These are phyloP conservation scores for Delia radicum DNA, from an alignment of 1,140 invertebrate genomes.

Conservation along the genomic window DNA sequence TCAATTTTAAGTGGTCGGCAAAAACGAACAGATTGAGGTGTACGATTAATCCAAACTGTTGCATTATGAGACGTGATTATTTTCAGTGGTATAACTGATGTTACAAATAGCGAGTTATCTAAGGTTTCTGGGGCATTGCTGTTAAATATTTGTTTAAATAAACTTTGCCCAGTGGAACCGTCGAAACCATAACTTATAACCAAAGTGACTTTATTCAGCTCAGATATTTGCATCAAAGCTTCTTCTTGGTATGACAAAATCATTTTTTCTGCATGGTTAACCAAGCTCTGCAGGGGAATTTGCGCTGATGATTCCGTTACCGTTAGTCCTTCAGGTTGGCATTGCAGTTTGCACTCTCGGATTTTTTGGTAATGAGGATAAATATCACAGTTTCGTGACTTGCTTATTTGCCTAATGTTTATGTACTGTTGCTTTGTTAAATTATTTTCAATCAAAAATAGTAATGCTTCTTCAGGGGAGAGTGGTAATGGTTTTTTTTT, in stretches of 20 bases:
- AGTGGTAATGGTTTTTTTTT: too few species aligned
- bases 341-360: neutral
- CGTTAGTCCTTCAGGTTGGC: conserved; percentile 16
- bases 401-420: neutral
- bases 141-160: conserved; percentile 27
- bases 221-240: neutral
- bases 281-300: conserved; percentile 20
- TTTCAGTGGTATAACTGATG: conserved; percentile 16
- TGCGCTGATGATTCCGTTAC: conserved; percentile 6
- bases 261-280: conserved; percentile 13
- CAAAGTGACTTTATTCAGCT: conserved; percentile 15
- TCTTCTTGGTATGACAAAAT: conserved; percentile 17
- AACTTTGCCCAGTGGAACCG: conserved; percentile 14
- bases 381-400: too few species aligned
- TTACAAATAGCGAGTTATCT: conserved; percentile 26
- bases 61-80: neutral
- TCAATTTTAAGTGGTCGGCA: conserved; percentile 25
- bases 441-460: neutral
- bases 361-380: conserved; percentile 6
- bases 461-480: neutral
- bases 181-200: conserved; percentile 26
- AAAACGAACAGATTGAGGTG: conserved; percentile 9
- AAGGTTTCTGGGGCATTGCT: conserved; percentile 2
- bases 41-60: conserved; percentile 15
- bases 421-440: neutral